phyloP scores from a whole-genome alignment of 1,140 invertebrate genomes.

The Scaptomyza hsui region DNA sequence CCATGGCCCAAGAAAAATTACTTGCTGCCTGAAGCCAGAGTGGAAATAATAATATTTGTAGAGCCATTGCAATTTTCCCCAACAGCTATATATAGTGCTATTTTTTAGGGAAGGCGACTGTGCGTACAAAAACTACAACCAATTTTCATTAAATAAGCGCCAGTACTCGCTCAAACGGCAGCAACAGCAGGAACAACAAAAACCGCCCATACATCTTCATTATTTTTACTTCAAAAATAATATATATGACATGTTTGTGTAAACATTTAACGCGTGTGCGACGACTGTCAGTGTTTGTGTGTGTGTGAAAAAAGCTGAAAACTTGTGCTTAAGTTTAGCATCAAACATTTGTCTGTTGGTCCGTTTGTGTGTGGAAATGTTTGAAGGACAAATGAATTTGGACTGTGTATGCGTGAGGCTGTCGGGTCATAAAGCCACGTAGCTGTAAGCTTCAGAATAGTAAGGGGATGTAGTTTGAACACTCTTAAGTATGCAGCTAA shows the following conservation, averaged over 20 bases:
- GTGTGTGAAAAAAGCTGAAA: conserved; percentile 36
- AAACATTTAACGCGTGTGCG: conserved; percentile 51
- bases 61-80: conserved; percentile 55
- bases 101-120: neutral
- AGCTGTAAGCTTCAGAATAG: conserved; percentile 32
- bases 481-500: too few species aligned
- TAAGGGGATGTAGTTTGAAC: too few species aligned
- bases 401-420: conserved; percentile 12
- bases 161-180: conserved; percentile 34
- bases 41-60: conserved; percentile 73
- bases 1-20: conserved; percentile 62
- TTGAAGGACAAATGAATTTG: conserved; percentile 54
- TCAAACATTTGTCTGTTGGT: conserved; percentile 50
- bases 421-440: conserved; percentile 18
- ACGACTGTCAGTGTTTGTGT: neutral
- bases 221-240: conserved; percentile 66
- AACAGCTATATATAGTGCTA: neutral
- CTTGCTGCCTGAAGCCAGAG: conserved; percentile 44
- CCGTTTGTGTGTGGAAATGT: conserved; percentile 25
- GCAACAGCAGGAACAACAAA: conserved; percentile 46
- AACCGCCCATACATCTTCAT: conserved; percentile 74
- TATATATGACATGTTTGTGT: conserved; percentile 71
- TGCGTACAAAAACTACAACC: conserved; percentile 51
- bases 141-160: conserved; percentile 66
- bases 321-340: conserved; percentile 63